A percentile compares a stretch with the other conserved stretches of the same genome.
These are phyloP conservation scores for Phenganax marumi DNA, from an alignment of 92 coral and sea anemone genomes.

Conservation along the genomic window DNA sequence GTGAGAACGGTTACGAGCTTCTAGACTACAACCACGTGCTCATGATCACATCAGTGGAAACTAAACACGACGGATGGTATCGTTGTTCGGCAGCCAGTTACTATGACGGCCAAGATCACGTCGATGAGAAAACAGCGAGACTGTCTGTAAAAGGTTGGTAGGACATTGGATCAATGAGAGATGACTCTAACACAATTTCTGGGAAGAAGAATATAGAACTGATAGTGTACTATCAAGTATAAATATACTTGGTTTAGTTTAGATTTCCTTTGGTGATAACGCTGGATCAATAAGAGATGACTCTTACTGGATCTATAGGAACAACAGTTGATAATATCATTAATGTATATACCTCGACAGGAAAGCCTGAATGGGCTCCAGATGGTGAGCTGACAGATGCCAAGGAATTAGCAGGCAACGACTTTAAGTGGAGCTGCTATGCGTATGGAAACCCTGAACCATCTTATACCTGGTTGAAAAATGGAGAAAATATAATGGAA, in stretches of 20 bases:
- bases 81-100: conserved; percentile 5
- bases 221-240: too few species aligned
- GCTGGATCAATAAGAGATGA: too few species aligned
- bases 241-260: too few species aligned
- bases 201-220: too few species aligned
- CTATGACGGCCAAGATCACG: conserved; percentile 17
- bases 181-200: too few species aligned
- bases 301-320: neutral
- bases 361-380: conserved; percentile 21
- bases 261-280: too few species aligned
- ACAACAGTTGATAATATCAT: neutral
- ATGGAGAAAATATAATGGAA: neutral
- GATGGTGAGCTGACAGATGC: conserved; percentile 6
- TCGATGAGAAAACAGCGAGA: conserved; percentile 18
- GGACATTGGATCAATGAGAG: too few species aligned
- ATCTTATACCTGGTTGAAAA: conserved; percentile 50
- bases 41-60: neutral
- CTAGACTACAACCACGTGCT: conserved; percentile 35
- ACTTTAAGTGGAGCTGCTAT: conserved; percentile 57
- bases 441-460: conserved; percentile 75
- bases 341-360: neutral
- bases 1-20: conserved; percentile 29
- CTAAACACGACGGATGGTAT: conserved; percentile 37
- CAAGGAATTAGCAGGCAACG: conserved; percentile 32
- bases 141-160: conserved; percentile 32